A percentile compares a stretch with the other conserved stretches of the same genome.
Conservation (phyloP, 1,140 invertebrate genomes). For the Rhagoletis zephyria region DNA sequence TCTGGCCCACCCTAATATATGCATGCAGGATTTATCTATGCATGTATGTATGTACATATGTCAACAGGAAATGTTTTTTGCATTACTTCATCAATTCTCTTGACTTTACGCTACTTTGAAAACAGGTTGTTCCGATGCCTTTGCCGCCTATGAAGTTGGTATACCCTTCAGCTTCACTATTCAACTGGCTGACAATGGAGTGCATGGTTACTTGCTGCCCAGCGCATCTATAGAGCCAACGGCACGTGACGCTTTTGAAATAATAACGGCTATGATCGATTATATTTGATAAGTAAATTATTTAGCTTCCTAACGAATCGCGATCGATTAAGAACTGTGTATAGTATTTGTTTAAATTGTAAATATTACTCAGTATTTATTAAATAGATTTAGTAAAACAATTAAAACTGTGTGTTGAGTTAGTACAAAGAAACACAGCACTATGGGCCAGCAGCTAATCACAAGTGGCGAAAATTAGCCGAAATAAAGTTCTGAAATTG, state of each 20-base stretch:
- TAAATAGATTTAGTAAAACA: slow-evolving; percentile 6
- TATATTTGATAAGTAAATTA: slow-evolving; percentile 66
- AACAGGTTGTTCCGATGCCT: slow-evolving; percentile 81
- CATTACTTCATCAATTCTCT: slow-evolving; percentile 15
- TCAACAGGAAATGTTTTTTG: slow-evolving; percentile 38
- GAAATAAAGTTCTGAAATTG: no score
- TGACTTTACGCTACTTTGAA: slow-evolving; percentile 9
- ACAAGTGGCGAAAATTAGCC: no score
- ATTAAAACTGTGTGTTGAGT: neutral
- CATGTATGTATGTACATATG: neutral
- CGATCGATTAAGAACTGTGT: neutral
- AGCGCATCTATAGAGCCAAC: slow-evolving; percentile 83
- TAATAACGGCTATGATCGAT: slow-evolving; percentile 81
- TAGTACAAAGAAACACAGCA: no score
- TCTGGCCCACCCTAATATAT: neutral
- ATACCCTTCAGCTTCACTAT: slow-evolving; percentile 85
- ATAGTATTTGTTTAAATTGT: slow-evolving; percentile 27
- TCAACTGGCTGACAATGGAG: slow-evolving; percentile 84
- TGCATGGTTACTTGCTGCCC: slow-evolving; percentile 85
- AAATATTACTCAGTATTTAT: slow-evolving; percentile 41
- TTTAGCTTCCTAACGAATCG: no score
- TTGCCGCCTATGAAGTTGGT: slow-evolving; percentile 80
- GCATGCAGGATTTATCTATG: neutral
- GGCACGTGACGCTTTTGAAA: slow-evolving; percentile 85
- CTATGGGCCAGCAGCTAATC: no score